These are phyloP conservation scores for Agelastica alni DNA, from an alignment of 2,888 invertebrate genomes.

Conservation along the genomic window DNA sequence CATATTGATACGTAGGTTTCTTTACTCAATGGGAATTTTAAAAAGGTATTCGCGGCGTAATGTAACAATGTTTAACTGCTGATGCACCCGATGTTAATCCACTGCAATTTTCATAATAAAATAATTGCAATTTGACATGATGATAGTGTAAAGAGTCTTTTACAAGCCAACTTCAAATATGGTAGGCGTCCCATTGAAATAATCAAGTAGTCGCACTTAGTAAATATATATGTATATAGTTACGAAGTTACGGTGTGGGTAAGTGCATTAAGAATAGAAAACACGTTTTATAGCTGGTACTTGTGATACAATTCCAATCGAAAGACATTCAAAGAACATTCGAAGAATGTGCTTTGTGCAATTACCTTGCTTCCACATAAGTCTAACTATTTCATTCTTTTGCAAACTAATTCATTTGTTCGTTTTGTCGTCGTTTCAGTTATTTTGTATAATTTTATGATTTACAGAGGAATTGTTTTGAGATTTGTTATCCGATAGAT, in stretches of 20 bases:
- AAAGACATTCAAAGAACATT: constrained; percentile 31
- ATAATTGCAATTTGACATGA: constrained; percentile 25
- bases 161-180: constrained; percentile 22
- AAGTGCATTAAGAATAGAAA: constrained; percentile 37
- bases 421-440: constrained; percentile 10
- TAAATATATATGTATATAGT: too few species aligned
- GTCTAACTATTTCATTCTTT: constrained; percentile 28
- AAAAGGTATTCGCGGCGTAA: too few species aligned
- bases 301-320: constrained; percentile 36
- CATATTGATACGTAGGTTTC: too few species aligned
- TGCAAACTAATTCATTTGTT: constrained; percentile 28
- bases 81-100: too few species aligned
- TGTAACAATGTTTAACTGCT: too few species aligned
- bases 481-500: background rate
- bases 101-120: constrained; percentile 3
- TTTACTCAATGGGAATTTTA: too few species aligned
- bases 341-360: constrained; percentile 27
- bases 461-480: background rate
- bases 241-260: constrained; percentile 39
- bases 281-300: constrained; percentile 38
- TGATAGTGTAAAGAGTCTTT: constrained; percentile 17
- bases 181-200: constrained; percentile 38
- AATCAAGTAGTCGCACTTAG: constrained; percentile 37
- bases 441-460: constrained; percentile 13
- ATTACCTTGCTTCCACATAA: constrained; percentile 30